Conservation (phyloP, 2,888 invertebrate species). For the Tetropium fuscum region DNA sequence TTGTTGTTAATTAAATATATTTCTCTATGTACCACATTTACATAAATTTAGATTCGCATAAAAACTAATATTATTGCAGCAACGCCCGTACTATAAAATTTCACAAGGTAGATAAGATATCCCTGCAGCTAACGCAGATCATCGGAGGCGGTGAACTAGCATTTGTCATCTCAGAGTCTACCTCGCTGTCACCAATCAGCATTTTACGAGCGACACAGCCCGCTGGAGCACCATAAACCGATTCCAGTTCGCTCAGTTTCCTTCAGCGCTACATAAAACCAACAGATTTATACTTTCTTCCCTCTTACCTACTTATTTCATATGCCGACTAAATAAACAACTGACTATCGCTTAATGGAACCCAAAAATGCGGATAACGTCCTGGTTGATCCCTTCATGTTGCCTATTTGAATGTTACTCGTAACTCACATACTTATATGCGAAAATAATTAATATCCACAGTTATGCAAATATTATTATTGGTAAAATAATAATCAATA, state of each 20-base stretch:
- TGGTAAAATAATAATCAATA: too few relatives aligned
- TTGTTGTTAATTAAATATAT: too few relatives aligned
- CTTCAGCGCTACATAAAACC: conserved; percentile 46
- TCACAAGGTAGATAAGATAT: conserved; percentile 22
- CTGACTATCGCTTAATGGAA: conserved; percentile 16
- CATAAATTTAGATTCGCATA: too few relatives aligned
- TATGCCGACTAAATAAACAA: conserved; percentile 28
- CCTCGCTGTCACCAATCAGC: conserved; percentile 62
- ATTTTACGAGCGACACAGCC: conserved; percentile 62
- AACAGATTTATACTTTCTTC: conserved; percentile 40
- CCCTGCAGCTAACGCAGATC: conserved; percentile 32
- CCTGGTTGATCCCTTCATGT: too few relatives aligned
- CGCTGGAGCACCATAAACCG: conserved; percentile 62
- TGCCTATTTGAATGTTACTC: too few relatives aligned
- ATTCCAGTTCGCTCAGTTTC: conserved; percentile 55
- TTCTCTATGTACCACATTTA: too few relatives aligned
- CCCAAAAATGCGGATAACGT: too few relatives aligned
- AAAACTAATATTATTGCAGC: too few relatives aligned
- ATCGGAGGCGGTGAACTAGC: conserved; percentile 36
- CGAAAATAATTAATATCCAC: too few relatives aligned
- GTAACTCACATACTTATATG: too few relatives aligned
- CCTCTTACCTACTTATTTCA: conserved; percentile 32
- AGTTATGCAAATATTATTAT: too few relatives aligned
- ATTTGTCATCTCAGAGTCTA: conserved; percentile 58
- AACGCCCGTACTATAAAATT: conserved; percentile 1